Evolutionary conservation across 2,888 invertebrate species (phyloP), one percentile per base, ranked within the genome.

Genomic region (Lithophane ornitopus): DNA sequence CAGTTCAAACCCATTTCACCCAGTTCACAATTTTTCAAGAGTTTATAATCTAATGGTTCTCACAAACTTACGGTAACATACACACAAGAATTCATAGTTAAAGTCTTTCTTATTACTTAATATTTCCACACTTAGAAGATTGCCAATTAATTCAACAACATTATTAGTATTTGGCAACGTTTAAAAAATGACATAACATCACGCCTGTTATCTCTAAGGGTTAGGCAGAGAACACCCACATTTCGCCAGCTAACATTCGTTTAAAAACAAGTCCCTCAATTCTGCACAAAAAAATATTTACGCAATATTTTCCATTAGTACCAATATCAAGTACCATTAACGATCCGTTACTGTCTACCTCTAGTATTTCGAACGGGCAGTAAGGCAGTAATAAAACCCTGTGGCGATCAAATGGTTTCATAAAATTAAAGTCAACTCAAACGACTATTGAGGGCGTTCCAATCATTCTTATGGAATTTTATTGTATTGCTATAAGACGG

Each of bases 321-420:
- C 0, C 3, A 22, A 49, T 58, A 70, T 19, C 16, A 78, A 49
- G 28, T 46, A 72, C 14, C 6, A 7, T 28, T 44, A 56, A 70
- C 16, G 8, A 63, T 44, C n/a, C n/a, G 1, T 59, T 54, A 26
- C 54, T 34, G 49, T 59, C 22, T 28, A 56, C 19, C 34, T 44
- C n/a, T 16, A 28, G 44, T 34, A 76, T 61, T 70, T 70, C 44
- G 65, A 81, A 58, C 19, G n/a, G n/a, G 2, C 59, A 66, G 46
- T 19, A 58, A 58, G 22, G 19, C 39, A 4, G 52, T 52, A 74
- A 74, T 84, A 68, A 81, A 84, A 75, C 67, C 62, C 46, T 22
- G 52, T 56, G 44, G 75, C 80, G 70, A 75, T 84, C 34, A 65
- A 84, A 75, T 71, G 81, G 65, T 71, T 75, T 70, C 56, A 82